phyloP scores from a whole-genome alignment of 2,888 invertebrate species.

The Lysandra bellargus region DNA sequence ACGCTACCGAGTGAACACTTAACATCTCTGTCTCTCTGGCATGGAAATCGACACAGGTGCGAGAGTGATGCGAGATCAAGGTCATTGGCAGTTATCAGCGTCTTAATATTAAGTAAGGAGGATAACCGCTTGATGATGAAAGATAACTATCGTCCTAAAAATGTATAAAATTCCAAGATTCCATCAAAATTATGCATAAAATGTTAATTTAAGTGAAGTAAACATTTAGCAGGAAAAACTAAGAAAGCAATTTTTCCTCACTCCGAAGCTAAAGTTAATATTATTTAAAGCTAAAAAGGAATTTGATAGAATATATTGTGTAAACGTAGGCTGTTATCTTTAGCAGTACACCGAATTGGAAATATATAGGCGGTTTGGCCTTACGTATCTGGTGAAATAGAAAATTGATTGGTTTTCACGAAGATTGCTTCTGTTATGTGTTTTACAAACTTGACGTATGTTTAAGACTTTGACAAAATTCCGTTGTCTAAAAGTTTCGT shows the following conservation, averaged over 20 bases:
- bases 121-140: no score
- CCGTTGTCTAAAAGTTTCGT: background rate
- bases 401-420: constrained; percentile 25
- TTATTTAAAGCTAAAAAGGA: constrained; percentile 16
- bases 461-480: background rate
- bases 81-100: no score
- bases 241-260: background rate
- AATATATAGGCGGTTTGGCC: constrained; percentile 25
- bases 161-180: background rate
- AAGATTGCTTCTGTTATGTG: constrained; percentile 1
- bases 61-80: no score
- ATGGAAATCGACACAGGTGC: no score
- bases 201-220: background rate
- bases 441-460: background rate
- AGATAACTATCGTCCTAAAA: background rate
- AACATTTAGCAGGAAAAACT: background rate
- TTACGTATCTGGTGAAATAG: constrained; percentile 29
- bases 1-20: no score
- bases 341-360: constrained; percentile 21
- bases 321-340: constrained; percentile 27
- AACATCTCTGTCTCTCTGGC: no score
- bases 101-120: no score
- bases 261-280: constrained; percentile 23
- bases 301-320: constrained; percentile 12
- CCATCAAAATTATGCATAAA: background rate